phyloP scores from a whole-genome alignment of 92 coral and sea anemone genomes.

The Umimayanthus kanabou region DNA sequence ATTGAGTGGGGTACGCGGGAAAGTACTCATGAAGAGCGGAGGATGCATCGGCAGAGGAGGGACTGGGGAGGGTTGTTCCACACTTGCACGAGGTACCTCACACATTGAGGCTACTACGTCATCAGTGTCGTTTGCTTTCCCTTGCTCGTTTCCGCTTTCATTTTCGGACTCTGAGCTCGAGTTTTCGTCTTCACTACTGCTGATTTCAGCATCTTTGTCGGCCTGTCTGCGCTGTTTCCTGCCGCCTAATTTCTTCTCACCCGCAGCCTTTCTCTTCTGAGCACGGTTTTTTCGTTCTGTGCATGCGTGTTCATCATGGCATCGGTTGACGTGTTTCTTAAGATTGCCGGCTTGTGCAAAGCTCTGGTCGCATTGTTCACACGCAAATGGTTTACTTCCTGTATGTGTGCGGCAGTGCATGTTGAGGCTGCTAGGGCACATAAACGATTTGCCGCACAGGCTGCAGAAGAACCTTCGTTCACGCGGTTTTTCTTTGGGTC shows the following conservation, averaged over 20 bases:
- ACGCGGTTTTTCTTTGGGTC: slow-evolving; percentile 81
- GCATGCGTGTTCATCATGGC: slow-evolving; percentile 56
- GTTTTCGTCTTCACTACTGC: slow-evolving; percentile 38
- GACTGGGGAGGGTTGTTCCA: slow-evolving; percentile 1
- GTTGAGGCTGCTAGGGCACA: slow-evolving; percentile 87
- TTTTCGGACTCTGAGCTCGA: slow-evolving; percentile 42
- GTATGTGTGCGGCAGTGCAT: slow-evolving; percentile 89
- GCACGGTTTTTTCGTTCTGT: slow-evolving; percentile 15
- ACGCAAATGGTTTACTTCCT: slow-evolving; percentile 73
- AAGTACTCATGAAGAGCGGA: slow-evolving; percentile 1
- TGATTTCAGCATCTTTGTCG: slow-evolving; percentile 3
- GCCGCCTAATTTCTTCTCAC: not conserved
- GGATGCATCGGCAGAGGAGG: not conserved
- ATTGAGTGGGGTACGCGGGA: slow-evolving; percentile 69
- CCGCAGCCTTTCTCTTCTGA: slow-evolving; percentile 30
- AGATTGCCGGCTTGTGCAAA: slow-evolving; percentile 86
- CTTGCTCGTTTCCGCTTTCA: slow-evolving; percentile 19
- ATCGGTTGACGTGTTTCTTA: slow-evolving; percentile 77
- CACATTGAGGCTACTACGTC: not conserved
- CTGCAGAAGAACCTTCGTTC: slow-evolving; percentile 82
- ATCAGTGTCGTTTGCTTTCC: slow-evolving; percentile 8
- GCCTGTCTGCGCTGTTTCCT: not conserved
- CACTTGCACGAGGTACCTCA: not conserved
- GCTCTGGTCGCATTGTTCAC: slow-evolving; percentile 65
- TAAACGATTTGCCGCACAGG: slow-evolving; percentile 83